Conservation (phyloP, 2,113 vertebrate species). For the Electrona antarctica region DNA sequence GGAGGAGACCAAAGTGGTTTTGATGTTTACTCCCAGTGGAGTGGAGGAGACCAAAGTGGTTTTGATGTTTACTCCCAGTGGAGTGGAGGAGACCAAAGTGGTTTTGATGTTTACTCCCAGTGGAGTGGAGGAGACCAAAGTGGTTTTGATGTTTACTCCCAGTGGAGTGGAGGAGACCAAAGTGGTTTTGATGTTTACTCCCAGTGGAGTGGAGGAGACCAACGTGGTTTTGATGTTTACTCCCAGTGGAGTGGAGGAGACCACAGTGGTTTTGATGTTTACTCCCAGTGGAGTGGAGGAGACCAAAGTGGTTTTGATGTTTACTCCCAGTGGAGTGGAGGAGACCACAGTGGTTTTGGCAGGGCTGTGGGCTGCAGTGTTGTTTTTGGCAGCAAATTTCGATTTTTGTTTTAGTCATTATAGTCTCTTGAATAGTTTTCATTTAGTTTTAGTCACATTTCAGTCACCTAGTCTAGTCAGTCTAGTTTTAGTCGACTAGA, state of each 20-base stretch:
- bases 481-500: too few species aligned
- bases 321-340: background rate
- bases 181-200: constrained; percentile 3
- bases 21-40: background rate
- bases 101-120: background rate
- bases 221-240: constrained; percentile 1
- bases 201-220: constrained; percentile 4
- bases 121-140: constrained; percentile 11
- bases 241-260: background rate
- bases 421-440: too few species aligned
- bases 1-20: constrained; percentile 8
- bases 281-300: background rate
- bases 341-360: constrained; percentile 28
- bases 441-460: too few species aligned
- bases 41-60: constrained; percentile 12
- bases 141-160: background rate
- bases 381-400: too few species aligned
- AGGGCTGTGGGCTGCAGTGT: constrained; percentile 21
- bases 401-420: too few species aligned
- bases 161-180: constrained; percentile 2
- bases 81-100: constrained; percentile 13
- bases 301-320: constrained; percentile 1
- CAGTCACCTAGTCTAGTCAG: too few species aligned
- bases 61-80: background rate
- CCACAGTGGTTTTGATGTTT: constrained; percentile 9